Evolutionary conservation across 2,113 vertebrate genomes (phyloP), one percentile per base, ranked within the genome.

Genomic region (Morone chrysops): DNA sequence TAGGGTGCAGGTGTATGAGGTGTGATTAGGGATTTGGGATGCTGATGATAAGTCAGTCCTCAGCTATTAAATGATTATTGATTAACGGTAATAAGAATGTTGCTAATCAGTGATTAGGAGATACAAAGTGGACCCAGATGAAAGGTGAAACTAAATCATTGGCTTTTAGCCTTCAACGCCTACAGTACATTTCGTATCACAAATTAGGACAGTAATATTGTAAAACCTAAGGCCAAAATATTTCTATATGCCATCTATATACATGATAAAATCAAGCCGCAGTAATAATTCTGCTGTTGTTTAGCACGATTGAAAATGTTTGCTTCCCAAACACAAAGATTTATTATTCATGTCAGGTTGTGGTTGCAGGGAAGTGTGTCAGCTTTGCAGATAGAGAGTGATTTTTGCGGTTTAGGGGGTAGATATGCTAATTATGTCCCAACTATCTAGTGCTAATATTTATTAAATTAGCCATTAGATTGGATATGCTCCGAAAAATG

Each of bases 401-500:
- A 75, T 54, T 60, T 48, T 60, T 51, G 50, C 78, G 36, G 36
- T 74, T 31, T 38, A 13, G 9, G 17, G 12, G 60, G 18, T 0
- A 3, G 18, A 8, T 59, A 60, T 79, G 70, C 80, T 67, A 75
- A 83, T 83, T 75, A n/a, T 54, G n/a, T 56, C 56, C 51, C 53
- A 72, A 16, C 81, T 51, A 76, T 66, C 75, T 56, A 48, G 41
- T 63, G 67, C 53, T 80, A 80, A 80, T 80, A 59, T 76, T 72
- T 71, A 80, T 87, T 77, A 76, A 83, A 80, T 83, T 73, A 83
- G 53, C 61, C 71, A 62, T 77, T 53, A 81, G 59, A 87, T 81
- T 76, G 72, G 73, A 73, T 69, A 25, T 78, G 72, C 81, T 73
- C 61, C 16, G 36, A 80, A 84, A 81, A 69, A 78, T 80, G 51